Evolutionary conservation across 1,140 invertebrate species (phyloP).

Genomic region (Semibalanus balanoides): DNA sequence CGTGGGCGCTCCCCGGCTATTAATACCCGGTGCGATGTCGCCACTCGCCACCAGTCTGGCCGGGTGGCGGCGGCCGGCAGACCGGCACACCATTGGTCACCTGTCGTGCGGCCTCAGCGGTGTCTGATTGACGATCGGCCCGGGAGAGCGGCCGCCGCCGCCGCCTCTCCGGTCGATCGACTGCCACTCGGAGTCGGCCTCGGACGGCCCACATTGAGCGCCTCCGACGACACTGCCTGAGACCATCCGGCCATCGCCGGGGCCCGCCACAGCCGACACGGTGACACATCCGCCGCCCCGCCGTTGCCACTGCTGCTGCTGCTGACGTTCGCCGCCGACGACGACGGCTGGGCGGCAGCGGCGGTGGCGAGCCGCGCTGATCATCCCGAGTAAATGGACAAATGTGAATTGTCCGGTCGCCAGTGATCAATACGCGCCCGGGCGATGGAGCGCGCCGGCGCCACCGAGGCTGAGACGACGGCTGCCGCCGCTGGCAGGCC

Average conservation of each 20-base stretch:
- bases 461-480: too few relatives aligned
- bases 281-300: too few relatives aligned
- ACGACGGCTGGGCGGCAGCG: too few relatives aligned
- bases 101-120: background rate
- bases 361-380: background rate
- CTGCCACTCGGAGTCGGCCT: too few relatives aligned
- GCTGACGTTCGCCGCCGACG: too few relatives aligned
- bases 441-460: too few relatives aligned
- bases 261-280: too few relatives aligned
- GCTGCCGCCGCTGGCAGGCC: too few relatives aligned
- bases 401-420: background rate
- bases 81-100: background rate
- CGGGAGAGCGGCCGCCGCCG: too few relatives aligned
- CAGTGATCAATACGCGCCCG: background rate
- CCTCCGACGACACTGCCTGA: background rate
- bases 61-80: background rate
- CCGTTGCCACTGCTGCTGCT: background rate
- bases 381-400: background rate
- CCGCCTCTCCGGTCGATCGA: background rate
- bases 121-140: background rate
- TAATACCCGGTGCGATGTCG: too few relatives aligned
- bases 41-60: too few relatives aligned
- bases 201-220: background rate
- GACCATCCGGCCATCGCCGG: background rate
- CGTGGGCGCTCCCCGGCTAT: too few relatives aligned